Evolutionary conservation across 2,797 vertebrate genomes (phyloP).

Genomic region (Psittacula echo): DNA sequence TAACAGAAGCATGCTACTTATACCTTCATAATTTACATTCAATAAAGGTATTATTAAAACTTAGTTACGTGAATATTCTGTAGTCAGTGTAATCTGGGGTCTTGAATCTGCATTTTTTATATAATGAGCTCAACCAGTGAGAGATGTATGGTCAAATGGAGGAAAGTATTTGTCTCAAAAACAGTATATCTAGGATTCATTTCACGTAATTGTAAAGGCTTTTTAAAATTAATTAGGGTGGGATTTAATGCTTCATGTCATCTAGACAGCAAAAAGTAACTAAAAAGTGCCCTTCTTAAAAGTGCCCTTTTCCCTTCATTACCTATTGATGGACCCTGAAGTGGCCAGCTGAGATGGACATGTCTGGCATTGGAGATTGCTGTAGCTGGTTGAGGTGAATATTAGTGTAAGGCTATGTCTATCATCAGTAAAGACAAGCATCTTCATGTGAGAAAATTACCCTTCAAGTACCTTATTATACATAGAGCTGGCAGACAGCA

Average conservation of each 20-base stretch:
- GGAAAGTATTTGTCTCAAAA: neutral
- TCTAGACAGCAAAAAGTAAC: neutral
- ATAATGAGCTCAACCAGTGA: neutral
- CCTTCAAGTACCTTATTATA: neutral
- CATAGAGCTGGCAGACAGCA: neutral
- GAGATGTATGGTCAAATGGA: neutral
- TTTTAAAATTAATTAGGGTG: neutral
- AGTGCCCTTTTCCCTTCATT: neutral
- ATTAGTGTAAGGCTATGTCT: neutral
- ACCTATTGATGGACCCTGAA: neutral
- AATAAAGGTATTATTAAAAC: neutral
- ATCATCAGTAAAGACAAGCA: neutral
- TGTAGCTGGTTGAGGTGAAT: neutral
- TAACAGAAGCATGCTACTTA: neutral
- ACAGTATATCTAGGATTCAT: neutral
- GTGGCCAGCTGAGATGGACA: neutral
- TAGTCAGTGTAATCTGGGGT: neutral
- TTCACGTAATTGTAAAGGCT: neutral
- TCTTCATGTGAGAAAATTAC: neutral
- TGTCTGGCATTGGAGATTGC: neutral
- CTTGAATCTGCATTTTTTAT: neutral
- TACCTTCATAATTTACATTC: neutral
- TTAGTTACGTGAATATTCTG: neutral
- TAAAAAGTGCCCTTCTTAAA: neutral
- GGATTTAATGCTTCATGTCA: neutral